A percentile compares a stretch with the other conserved stretches of the same genome.
phyloP scores from a whole-genome alignment of 64 coral and sea anemone species.

The Acropora yongei region DNA sequence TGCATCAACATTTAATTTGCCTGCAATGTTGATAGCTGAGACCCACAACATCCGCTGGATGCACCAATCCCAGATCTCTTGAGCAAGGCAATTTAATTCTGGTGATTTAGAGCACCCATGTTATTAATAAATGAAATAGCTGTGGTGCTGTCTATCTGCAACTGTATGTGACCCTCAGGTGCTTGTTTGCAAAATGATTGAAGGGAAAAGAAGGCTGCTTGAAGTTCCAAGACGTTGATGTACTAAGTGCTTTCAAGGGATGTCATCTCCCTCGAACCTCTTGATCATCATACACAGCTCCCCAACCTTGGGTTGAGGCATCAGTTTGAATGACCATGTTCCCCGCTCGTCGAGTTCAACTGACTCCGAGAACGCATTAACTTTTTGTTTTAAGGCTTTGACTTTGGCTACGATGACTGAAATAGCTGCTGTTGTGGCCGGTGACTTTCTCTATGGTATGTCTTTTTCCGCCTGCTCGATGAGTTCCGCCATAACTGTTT shows the following conservation, averaged over 20 bases:
- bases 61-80: neutral
- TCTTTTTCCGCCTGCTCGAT: neutral
- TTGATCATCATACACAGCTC: no score
- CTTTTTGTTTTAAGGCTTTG: neutral
- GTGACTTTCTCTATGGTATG: neutral
- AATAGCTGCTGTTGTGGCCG: neutral
- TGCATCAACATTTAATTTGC: no score
- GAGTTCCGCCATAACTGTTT: neutral
- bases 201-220: constrained; percentile 11
- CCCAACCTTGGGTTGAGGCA: no score
- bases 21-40: no score
- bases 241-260: no score
- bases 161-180: constrained; percentile 15
- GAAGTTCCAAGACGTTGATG: neutral
- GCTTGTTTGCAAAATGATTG: neutral
- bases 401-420: neutral
- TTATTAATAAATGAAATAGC: neutral
- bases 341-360: neutral
- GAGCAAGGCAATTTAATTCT: neutral
- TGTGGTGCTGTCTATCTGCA: constrained; percentile 44
- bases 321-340: neutral
- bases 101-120: constrained; percentile 2
- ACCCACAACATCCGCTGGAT: no score
- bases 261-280: no score
- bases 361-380: neutral